Evolutionary conservation across 2,113 vertebrate genomes (phyloP), one percentile per base, ranked within the genome.

Genomic region (Rutilus rutilus): DNA sequence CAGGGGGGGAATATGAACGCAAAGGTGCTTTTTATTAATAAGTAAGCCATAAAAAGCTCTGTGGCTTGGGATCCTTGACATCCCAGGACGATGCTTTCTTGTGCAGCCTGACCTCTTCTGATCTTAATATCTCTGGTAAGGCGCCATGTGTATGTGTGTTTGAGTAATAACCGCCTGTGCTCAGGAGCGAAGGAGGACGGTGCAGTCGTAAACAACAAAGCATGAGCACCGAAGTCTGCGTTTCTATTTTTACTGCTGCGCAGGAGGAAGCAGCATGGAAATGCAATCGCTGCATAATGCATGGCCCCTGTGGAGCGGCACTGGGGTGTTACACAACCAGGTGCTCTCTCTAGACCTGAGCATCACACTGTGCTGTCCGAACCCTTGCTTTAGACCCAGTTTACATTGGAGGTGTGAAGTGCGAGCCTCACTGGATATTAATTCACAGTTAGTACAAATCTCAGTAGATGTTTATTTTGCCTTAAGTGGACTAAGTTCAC

Each of bases 201-300:
- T 3, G 74, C 76, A 71, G 85, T 75, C 89, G 89, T 92, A 94
- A 92, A 93, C 93, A 94, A 87, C 80, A 84, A 87, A 90, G 91
- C 81, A 79, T 92, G 90, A 91, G 90, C 90, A 91, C 90, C 88
- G 86, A 92, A 91, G 89, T 90, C 92, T 90, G 86, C 89, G 92
- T 91, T 54, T 95, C 94, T 94, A 94, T 95, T 95, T 94, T 94
- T 94, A 93, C 92, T 57, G 90, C 92, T 88, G 85, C 83, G 91
- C 90, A 91, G 90, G 89, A 92, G 80, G 87, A 87, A 90, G 90
- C 80, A 88, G 88, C 87, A 90, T 77, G 86, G 88, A 89, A 90
- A 91, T 87, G 91, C 88, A 86, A 87, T 90, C 84, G 76, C 91
- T 94, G 90, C 93, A 94, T 95, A 91, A 94, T 94, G 89, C 92